Evolutionary conservation across 2,888 invertebrate genomes (phyloP).

Genomic region (Baronia brevicornis): DNA sequence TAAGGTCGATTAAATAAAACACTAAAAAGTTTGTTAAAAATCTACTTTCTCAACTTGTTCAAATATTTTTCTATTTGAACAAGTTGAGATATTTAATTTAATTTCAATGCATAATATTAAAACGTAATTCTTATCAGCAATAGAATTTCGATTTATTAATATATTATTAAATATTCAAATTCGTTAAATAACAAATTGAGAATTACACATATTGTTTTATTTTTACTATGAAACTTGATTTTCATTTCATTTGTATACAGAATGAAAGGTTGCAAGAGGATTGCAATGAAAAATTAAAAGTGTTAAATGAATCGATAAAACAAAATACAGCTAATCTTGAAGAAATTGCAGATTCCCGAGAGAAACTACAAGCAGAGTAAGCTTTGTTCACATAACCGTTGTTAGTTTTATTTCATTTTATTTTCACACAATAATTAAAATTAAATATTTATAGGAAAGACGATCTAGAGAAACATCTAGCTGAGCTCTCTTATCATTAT

Average conservation of each 20-base stretch:
- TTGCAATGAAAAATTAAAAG: slow-evolving; percentile 47
- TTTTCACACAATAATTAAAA: slow-evolving; percentile 2
- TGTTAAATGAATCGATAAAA: slow-evolving; percentile 47
- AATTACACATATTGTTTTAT: neutral
- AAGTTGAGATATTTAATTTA: no score
- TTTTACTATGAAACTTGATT: neutral
- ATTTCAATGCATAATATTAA: no score
- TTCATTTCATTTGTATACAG: slow-evolving; percentile 27
- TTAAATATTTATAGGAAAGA: slow-evolving; percentile 41
- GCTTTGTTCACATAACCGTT: slow-evolving; percentile 16
- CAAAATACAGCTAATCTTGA: slow-evolving; percentile 50
- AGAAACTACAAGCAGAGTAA: slow-evolving; percentile 56
- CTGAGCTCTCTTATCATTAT: slow-evolving; percentile 42
- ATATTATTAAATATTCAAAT: no score
- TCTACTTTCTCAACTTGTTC: no score
- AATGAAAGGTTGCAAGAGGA: slow-evolving; percentile 46
- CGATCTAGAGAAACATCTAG: slow-evolving; percentile 47
- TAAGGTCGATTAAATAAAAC: slow-evolving; percentile 35
- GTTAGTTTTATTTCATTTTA: neutral
- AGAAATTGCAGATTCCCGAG: slow-evolving; percentile 50
- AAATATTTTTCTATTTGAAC: no score
- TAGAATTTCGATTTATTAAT: no score
- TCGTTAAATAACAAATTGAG: no score
- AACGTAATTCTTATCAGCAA: no score
- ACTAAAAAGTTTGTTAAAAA: neutral